phyloP scores from a whole-genome alignment of 2,113 vertebrate species.

The Lampris megalopsis region DNA sequence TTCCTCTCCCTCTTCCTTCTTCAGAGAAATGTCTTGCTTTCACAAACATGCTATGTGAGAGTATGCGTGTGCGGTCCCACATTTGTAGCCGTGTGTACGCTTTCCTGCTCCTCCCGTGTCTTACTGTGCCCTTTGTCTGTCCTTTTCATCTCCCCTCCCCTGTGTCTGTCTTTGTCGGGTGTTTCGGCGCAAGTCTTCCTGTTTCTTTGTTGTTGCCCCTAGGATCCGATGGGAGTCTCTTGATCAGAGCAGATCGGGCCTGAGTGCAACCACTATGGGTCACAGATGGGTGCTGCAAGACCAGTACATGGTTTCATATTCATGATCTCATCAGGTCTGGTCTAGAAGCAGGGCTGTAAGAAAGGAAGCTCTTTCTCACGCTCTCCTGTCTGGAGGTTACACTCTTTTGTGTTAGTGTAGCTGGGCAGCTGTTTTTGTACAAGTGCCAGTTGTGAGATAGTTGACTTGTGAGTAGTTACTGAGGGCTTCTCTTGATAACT shows the following conservation, averaged over 20 bases:
- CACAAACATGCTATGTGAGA: too few relatives aligned
- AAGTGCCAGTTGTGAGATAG: neutral
- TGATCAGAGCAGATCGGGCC: conserved; percentile 52
- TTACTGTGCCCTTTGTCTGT: conserved; percentile 17
- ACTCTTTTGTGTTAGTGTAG: conserved; percentile 32
- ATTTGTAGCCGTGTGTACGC: neutral
- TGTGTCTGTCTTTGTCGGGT: conserved; percentile 38
- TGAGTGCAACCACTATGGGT: conserved; percentile 29
- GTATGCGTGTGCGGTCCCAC: too few relatives aligned
- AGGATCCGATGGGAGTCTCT: conserved; percentile 45
- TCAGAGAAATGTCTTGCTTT: neutral
- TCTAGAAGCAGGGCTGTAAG: conserved; percentile 52
- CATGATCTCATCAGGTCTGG: conserved; percentile 52
- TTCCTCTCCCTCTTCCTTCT: neutral
- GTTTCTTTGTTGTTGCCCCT: conserved; percentile 58
- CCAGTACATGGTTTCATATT: conserved; percentile 52
- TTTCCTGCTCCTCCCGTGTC: neutral
- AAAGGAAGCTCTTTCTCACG: conserved; percentile 59
- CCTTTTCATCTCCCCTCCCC: conserved; percentile 3
- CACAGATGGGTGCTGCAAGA: conserved; percentile 59
- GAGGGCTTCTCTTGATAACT: conserved; percentile 8
- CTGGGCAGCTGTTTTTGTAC: conserved; percentile 53
- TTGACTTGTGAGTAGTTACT: conserved; percentile 19
- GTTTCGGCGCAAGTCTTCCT: conserved; percentile 55
- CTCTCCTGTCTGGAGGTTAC: conserved; percentile 37